Evolutionary conservation across 1,140 invertebrate species (phyloP).

Genomic region (Apis mellifera): Amel_HAv3.1 CM009939.2:11610501-11611000

Average conservation of each 20-base stretch:
- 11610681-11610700: conserved; percentile 8
- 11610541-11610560: conserved; percentile 75
- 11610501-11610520: conserved; percentile 77
- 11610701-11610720: conserved; percentile 61
- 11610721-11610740: conserved; percentile 85
- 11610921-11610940: conserved; percentile 73
- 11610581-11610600: conserved; percentile 85
- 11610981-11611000: conserved; percentile 86
- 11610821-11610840: conserved; percentile 43
- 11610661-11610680: not conserved
- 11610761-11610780: conserved; percentile 83
- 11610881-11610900: conserved; percentile 34
- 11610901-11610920: conserved; percentile 52
- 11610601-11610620: conserved; percentile 83
- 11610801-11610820: conserved; percentile 53
- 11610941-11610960: conserved; percentile 77
- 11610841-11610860: conserved; percentile 27
- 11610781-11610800: conserved; percentile 74
- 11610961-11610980: conserved; percentile 83
- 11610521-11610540: conserved; percentile 59
- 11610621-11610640: conserved; percentile 71
- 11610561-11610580: conserved; percentile 84
- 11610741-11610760: conserved; percentile 84
- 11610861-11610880: not conserved
- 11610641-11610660: conserved; percentile 66